phyloP scores from a whole-genome alignment of 2,113 vertebrate genomes.

The Sebastes schlegelii region DNA sequence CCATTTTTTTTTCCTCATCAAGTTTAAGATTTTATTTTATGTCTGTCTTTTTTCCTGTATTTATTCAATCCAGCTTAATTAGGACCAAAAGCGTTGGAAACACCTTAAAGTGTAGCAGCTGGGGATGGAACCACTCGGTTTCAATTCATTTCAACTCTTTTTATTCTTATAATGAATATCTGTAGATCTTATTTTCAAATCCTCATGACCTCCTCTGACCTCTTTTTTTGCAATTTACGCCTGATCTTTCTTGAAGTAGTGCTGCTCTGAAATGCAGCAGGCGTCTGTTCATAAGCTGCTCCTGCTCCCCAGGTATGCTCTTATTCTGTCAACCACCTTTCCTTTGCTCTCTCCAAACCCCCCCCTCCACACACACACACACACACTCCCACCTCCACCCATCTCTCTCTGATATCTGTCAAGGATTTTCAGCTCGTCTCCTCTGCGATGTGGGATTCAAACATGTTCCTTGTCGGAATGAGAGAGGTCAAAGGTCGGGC shows the following conservation, averaged over 20 bases:
- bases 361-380: too few species aligned
- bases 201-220: background rate
- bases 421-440: background rate
- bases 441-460: background rate
- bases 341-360: background rate
- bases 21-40: background rate
- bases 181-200: background rate
- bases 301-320: background rate
- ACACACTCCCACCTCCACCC: too few species aligned
- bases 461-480: accelerated
- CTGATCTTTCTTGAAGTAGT: background rate
- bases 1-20: too few species aligned
- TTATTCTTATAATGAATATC: background rate
- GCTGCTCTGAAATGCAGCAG: slow-evolving; percentile 2
- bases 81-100: background rate
- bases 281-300: background rate
- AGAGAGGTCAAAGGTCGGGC: slow-evolving; percentile 33
- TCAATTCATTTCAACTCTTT: background rate
- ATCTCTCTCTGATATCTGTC: background rate
- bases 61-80: background rate
- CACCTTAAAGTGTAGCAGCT: background rate
- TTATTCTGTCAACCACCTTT: slow-evolving; percentile 39
- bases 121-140: background rate
- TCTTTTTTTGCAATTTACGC: background rate
- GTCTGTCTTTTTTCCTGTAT: background rate